Percentiles rank a stretch among this genome's conserved stretches.
Conservation (phyloP, 1,140 invertebrate genomes). For the Asbolus verrucosus region DNA sequence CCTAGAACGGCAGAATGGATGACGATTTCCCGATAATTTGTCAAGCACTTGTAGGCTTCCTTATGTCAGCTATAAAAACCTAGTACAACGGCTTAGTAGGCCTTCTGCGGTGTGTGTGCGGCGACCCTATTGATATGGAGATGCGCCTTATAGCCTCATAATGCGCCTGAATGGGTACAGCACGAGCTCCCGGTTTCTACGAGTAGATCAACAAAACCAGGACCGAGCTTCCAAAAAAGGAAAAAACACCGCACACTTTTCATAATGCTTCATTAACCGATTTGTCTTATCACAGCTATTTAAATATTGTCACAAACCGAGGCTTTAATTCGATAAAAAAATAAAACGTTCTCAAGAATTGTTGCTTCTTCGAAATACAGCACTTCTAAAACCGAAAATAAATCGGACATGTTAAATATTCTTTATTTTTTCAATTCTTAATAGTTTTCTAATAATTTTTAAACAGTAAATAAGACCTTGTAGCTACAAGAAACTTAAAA, state of each 20-base stretch:
- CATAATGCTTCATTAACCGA: conserved; percentile 22
- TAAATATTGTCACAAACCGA: no score
- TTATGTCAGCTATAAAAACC: conserved; percentile 32
- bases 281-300: no score
- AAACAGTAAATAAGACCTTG: no score
- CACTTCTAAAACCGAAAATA: no score
- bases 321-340: no score
- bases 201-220: conserved; percentile 21
- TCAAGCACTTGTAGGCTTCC: conserved; percentile 38
- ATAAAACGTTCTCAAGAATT: no score
- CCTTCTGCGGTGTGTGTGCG: conserved; percentile 37
- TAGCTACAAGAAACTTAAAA: no score
- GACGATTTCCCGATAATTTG: conserved; percentile 36
- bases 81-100: conserved; percentile 35
- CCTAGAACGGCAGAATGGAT: conserved; percentile 12
- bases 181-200: conserved; percentile 27
- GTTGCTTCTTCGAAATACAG: no score
- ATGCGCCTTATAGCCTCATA: conserved; percentile 35
- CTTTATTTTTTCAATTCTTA: no score
- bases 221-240: conserved; percentile 7
- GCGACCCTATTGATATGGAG: conserved; percentile 38
- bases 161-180: conserved; percentile 37
- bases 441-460: no score
- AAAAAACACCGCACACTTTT: conserved; percentile 7
- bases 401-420: no score